Conservation (phyloP, 2,888 invertebrate species). For the Meta bourneti region DNA sequence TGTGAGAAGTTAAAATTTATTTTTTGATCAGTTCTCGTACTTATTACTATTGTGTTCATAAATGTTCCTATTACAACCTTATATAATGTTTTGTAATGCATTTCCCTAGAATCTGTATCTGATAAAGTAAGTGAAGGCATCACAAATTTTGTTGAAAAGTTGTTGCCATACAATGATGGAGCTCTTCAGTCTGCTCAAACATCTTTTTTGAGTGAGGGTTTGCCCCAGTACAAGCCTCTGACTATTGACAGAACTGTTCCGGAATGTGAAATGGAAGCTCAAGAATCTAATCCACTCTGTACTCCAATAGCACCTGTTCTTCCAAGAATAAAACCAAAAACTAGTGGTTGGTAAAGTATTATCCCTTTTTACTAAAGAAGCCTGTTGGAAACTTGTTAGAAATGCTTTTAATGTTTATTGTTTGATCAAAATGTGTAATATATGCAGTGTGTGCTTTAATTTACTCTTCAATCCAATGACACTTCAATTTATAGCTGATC, state of each 20-base stretch:
- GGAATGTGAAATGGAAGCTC: background rate
- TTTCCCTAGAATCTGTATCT: slow-evolving; percentile 54
- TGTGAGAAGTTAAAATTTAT: no score
- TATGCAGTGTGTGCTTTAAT: no score
- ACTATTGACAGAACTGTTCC: slow-evolving; percentile 41
- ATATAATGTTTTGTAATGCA: background rate
- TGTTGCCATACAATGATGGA: slow-evolving; percentile 45
- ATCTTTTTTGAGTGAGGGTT: slow-evolving; percentile 41
- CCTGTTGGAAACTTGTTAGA: no score
- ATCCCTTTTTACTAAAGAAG: background rate
- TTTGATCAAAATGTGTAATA: no score
- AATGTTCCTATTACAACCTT: no score
- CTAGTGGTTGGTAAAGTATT: slow-evolving; percentile 20
- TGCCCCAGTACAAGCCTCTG: slow-evolving; percentile 71
- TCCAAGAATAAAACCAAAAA: slow-evolving; percentile 34
- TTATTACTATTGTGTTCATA: no score
- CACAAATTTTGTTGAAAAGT: slow-evolving; percentile 66
- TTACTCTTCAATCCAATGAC: no score
- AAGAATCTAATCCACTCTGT: background rate
- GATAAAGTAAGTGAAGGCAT: slow-evolving; percentile 66
- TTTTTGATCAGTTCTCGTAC: no score
- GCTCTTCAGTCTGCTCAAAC: background rate
- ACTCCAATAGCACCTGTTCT: background rate
- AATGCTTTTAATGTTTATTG: no score
- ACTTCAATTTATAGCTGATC: background rate